Conservation (phyloP, 2,113 vertebrate genomes). For the Neogobius melanostomus region DNA sequence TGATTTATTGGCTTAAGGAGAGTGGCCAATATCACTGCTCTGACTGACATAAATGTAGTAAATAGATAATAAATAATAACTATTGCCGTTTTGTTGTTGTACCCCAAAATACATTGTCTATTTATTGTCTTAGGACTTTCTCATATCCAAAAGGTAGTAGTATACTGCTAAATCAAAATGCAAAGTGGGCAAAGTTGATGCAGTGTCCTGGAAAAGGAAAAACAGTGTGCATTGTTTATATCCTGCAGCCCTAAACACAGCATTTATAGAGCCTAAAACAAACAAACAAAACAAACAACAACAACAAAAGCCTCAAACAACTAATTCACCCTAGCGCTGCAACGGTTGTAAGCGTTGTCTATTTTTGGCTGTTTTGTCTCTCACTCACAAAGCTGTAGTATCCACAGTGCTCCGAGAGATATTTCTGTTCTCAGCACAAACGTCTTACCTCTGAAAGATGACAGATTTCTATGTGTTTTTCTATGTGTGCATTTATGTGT, state of each 20-base stretch:
- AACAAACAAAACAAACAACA: neutral
- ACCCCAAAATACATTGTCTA: too few relatives aligned
- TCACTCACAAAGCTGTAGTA: conserved; percentile 38
- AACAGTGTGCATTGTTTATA: too few relatives aligned
- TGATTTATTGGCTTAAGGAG: too few relatives aligned
- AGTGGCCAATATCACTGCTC: too few relatives aligned
- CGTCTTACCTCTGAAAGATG: conserved; percentile 51
- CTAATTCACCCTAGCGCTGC: neutral
- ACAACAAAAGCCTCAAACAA: neutral
- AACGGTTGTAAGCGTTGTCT: conserved; percentile 6
- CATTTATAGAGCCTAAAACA: neutral
- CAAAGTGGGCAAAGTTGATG: too few relatives aligned
- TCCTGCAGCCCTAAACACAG: neutral
- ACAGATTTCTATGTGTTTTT: conserved; percentile 29
- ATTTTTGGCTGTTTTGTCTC: conserved; percentile 15
- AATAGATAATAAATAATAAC: too few relatives aligned
- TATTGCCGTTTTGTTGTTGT: too few relatives aligned
- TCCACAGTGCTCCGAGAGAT: conserved; percentile 45
- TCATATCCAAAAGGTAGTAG: too few relatives aligned
- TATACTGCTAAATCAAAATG: too few relatives aligned
- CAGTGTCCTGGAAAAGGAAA: too few relatives aligned
- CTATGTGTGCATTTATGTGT: conserved; percentile 1
- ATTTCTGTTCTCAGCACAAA: conserved; percentile 66
- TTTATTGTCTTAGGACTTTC: too few relatives aligned
- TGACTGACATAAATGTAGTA: too few relatives aligned